phyloP scores from a whole-genome alignment of 2,113 vertebrate genomes.

The Carlito syrichta region DNA sequence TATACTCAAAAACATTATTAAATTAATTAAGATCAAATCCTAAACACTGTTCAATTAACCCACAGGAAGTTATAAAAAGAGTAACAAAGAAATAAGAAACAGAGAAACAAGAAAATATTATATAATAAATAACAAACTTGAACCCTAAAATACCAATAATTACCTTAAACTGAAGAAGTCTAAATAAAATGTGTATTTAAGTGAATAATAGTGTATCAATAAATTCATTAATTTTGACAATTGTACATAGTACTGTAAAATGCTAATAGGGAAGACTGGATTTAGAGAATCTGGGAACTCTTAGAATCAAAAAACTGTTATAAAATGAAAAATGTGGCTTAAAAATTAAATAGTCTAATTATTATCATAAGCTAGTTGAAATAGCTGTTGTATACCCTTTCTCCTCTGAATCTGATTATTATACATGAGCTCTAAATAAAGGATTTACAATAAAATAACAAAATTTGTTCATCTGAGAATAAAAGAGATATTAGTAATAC shows the following conservation, averaged over 20 bases:
- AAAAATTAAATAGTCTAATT: background rate
- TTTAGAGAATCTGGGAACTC: background rate
- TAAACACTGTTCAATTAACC: background rate
- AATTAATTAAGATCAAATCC: background rate
- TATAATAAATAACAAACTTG: background rate
- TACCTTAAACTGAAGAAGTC: background rate
- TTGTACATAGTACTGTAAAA: background rate
- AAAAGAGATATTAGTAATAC: background rate
- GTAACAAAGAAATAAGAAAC: background rate
- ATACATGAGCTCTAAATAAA: background rate
- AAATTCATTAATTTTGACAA: background rate
- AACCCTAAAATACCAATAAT: background rate
- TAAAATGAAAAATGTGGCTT: background rate
- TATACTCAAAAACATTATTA: background rate
- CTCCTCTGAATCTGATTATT: background rate
- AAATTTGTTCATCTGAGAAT: background rate
- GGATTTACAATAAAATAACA: background rate
- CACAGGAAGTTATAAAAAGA: background rate
- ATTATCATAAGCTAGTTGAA: background rate
- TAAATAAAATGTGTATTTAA: background rate
- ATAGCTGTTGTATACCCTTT: accelerated
- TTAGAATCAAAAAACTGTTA: background rate
- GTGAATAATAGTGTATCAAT: background rate
- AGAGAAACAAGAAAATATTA: background rate
- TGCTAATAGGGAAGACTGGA: background rate